Evolutionary conservation across 2,113 vertebrate species (phyloP).

Genomic region (Pristiophorus japonicus): DNA sequence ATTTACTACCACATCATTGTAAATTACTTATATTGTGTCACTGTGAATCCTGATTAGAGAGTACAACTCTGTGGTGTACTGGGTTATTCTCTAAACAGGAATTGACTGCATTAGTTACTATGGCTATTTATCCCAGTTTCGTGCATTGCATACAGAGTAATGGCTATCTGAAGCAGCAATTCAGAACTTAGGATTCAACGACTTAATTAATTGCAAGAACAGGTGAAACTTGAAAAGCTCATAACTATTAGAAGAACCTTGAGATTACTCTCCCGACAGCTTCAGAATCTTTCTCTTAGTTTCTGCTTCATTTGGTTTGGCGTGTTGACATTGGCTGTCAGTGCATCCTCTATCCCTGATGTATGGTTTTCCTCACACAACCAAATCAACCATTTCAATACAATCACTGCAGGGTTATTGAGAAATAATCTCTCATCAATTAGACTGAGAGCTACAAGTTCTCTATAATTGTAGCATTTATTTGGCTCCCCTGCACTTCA

Average conservation of each 20-base stretch:
- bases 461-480: not conserved
- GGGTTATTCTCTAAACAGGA: not conserved
- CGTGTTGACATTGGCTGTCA: not conserved
- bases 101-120: not conserved
- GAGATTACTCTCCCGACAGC: not conserved
- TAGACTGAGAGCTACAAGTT: not conserved
- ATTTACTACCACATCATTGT: not conserved
- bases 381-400: not conserved
- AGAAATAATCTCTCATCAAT: slow-evolving; percentile 23
- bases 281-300: not conserved
- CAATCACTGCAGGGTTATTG: not conserved
- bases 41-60: not conserved
- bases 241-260: slow-evolving; percentile 4
- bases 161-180: not conserved
- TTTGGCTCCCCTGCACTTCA: not conserved
- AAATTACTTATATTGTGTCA: not conserved
- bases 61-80: not conserved
- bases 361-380: not conserved
- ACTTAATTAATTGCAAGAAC: not conserved
- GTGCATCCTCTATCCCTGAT: not conserved
- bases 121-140: not conserved
- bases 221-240: not conserved
- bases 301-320: not conserved
- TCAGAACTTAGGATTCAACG: not conserved
- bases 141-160: not conserved